phyloP scores from a whole-genome alignment of 2,113 vertebrate species.

The Toxostoma redivivum region DNA sequence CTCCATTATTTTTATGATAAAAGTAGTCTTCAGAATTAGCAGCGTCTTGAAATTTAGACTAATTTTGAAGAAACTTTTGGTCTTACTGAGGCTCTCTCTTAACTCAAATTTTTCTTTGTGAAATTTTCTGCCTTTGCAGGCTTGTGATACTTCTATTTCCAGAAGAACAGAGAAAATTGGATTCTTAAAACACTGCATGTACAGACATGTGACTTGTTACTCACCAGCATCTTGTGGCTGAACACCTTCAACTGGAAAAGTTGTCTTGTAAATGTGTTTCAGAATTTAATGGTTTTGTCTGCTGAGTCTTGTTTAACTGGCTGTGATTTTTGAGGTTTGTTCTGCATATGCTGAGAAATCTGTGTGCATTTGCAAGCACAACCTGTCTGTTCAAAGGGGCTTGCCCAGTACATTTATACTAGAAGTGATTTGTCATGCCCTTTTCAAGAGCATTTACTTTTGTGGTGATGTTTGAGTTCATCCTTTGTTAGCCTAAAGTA shows the following conservation, averaged over 20 bases:
- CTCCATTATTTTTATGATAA: background rate
- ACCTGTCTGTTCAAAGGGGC: background rate
- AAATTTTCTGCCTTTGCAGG: background rate
- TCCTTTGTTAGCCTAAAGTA: background rate
- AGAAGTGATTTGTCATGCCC: background rate
- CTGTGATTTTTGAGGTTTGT: background rate
- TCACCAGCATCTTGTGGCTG: background rate
- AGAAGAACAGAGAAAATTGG: background rate
- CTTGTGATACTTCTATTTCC: background rate
- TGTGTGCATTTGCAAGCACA: background rate
- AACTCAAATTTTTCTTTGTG: background rate
- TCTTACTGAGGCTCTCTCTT: background rate
- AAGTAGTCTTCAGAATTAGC: background rate
- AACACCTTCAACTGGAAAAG: background rate
- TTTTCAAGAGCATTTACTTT: background rate
- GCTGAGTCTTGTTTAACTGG: constrained; percentile 13
- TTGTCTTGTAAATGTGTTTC: background rate
- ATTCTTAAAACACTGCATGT: background rate
- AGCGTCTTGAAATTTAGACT: background rate
- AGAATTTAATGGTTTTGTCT: background rate
- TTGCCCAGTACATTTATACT: background rate
- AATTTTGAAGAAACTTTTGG: background rate
- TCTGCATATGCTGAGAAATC: background rate
- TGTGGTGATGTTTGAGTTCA: background rate
- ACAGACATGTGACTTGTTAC: background rate